These are phyloP conservation scores for Tragelaphus buxtoni DNA, from an alignment of 2,113 vertebrate genomes.

Conservation along the genomic window DNA sequence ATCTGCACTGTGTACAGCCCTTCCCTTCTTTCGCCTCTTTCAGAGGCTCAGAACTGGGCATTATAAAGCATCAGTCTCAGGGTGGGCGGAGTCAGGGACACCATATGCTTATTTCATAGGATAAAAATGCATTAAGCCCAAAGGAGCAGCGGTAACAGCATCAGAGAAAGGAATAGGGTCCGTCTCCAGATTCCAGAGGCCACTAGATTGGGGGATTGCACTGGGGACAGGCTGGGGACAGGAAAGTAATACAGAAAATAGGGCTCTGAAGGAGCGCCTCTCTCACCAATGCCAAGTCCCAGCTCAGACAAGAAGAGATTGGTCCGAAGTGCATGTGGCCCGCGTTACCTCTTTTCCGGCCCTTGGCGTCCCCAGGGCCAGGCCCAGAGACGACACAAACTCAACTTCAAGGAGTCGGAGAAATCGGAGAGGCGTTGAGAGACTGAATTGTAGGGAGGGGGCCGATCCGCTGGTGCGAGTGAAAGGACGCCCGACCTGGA, in stretches of 20 bases:
- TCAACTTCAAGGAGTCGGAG: background rate
- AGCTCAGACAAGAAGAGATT: background rate
- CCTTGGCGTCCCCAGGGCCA: background rate
- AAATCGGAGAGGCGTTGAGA: background rate
- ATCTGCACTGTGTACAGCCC: background rate
- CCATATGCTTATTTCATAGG: background rate
- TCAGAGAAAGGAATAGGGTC: background rate
- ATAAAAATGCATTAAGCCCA: background rate
- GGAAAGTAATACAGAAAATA: background rate
- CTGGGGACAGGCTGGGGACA: background rate
- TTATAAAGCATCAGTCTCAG: background rate
- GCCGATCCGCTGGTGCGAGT: accelerated
- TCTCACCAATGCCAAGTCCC: background rate
- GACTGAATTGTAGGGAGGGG: background rate
- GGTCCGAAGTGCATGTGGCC: background rate
- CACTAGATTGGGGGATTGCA: background rate
- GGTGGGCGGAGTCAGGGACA: accelerated
- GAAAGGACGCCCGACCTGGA: too few species aligned
- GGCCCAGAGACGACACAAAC: background rate
- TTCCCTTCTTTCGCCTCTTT: background rate
- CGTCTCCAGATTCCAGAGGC: background rate
- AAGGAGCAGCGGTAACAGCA: background rate
- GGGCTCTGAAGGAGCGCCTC: background rate
- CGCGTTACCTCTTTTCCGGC: background rate
- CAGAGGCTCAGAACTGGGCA: background rate